Percentiles rank a stretch among this genome's conserved stretches.
Conservation (phyloP, 1,140 invertebrate genomes). For the Stegodyphus mimosarum region DNA sequence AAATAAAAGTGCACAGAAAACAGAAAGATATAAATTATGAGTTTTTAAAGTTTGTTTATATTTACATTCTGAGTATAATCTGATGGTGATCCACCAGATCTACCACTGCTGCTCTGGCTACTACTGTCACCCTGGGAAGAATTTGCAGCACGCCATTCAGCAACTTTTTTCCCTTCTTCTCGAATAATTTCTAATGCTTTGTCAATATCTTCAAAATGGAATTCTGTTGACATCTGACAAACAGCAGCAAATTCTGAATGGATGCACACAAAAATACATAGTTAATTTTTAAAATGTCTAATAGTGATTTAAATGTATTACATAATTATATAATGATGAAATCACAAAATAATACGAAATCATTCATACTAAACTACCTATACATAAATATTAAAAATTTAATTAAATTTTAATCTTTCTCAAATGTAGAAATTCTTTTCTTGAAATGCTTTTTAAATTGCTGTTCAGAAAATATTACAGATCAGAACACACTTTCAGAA, state of each 20-base stretch:
- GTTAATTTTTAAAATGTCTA: not conserved
- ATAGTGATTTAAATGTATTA: not conserved
- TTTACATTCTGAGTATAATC: not conserved
- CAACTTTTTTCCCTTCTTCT: constrained; percentile 72
- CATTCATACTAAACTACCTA: no score
- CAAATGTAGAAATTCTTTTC: no score
- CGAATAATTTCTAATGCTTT: constrained; percentile 84
- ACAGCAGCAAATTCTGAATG: constrained; percentile 70
- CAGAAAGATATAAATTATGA: no score
- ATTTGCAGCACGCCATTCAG: constrained; percentile 66
- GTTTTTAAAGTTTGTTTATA: not conserved
- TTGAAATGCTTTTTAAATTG: no score
- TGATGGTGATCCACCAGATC: constrained; percentile 43
- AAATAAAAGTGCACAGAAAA: not conserved
- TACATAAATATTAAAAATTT: no score
- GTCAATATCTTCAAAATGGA: constrained; percentile 89
- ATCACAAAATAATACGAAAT: no score
- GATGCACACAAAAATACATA: not conserved
- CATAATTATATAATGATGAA: no score
- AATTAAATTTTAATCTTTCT: no score
- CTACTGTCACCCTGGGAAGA: constrained; percentile 59
- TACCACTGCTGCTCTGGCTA: constrained; percentile 66
- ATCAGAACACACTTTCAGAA: no score
- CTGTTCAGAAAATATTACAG: no score
- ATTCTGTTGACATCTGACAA: constrained; percentile 77